Evolutionary conservation across 2,797 vertebrate genomes (phyloP).

Genomic region (Fistularia commersonii): DNA sequence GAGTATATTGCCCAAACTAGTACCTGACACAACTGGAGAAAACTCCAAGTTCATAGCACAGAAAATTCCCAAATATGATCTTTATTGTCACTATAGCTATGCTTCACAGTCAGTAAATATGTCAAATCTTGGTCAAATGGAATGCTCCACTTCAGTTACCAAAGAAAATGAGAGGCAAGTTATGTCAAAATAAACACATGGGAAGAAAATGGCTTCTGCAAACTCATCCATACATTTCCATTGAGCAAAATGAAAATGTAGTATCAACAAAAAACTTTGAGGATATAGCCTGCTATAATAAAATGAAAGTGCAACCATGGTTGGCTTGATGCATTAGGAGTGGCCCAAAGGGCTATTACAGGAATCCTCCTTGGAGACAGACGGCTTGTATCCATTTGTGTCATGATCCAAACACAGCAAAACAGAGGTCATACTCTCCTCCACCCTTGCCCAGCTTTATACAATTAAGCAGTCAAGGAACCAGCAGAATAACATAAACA

Average conservation of each 20-base stretch:
- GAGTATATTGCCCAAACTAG: not conserved
- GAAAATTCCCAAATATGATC: not conserved
- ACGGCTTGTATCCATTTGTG: conserved; percentile 70
- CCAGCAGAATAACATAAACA: conserved; percentile 54
- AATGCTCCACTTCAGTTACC: not conserved
- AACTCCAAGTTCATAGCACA: not conserved
- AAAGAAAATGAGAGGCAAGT: conserved; percentile 1
- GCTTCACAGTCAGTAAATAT: not conserved
- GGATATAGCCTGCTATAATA: conserved; percentile 11
- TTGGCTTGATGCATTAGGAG: conserved; percentile 42
- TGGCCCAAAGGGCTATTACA: conserved; percentile 44
- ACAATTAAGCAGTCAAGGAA: conserved; percentile 58
- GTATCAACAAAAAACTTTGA: conserved; percentile 27
- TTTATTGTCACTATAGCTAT: too few relatives aligned
- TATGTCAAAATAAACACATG: conserved; percentile 3
- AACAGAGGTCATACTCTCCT: conserved; percentile 42
- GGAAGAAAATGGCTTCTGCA: too few relatives aligned
- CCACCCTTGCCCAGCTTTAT: conserved; percentile 58
- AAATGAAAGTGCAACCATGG: conserved; percentile 11
- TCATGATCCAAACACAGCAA: conserved; percentile 62
- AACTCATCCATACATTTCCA: too few relatives aligned
- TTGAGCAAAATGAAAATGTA: conserved; percentile 5
- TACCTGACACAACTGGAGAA: not conserved
- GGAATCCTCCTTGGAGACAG: conserved; percentile 51
- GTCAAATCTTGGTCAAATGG: not conserved